Percentiles rank a stretch among this genome's conserved stretches.
Evolutionary conservation across 2,797 vertebrate species (phyloP).

Genomic region (Helarctos malayanus): DNA sequence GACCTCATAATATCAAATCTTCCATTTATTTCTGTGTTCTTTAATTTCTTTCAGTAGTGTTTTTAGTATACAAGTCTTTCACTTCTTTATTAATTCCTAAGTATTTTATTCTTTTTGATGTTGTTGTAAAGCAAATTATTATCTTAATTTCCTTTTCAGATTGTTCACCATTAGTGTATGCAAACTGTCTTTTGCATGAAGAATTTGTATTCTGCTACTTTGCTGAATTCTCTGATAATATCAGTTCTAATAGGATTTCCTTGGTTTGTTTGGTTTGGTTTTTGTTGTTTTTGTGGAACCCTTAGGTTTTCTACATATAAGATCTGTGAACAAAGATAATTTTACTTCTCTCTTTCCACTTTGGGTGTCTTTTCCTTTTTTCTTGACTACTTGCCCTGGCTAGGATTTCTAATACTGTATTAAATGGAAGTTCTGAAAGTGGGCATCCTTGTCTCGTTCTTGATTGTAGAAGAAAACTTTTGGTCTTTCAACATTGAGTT

Average conservation of each 20-base stretch:
- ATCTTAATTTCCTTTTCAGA: not conserved
- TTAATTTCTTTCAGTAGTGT: not conserved
- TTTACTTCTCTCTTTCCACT: not conserved
- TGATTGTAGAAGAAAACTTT: not conserved
- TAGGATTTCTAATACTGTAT: not conserved
- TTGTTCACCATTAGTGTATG: not conserved
- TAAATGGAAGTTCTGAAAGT: not conserved
- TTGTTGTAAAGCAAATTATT: not conserved
- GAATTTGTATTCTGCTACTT: constrained; percentile 5
- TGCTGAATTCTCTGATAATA: not conserved
- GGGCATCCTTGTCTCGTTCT: not conserved
- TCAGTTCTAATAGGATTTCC: not conserved
- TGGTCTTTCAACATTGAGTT: not conserved
- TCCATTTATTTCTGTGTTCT: not conserved
- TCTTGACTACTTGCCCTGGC: not conserved
- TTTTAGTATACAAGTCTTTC: not conserved
- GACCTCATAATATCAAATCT: not conserved
- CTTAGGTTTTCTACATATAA: not conserved
- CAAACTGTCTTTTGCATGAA: not conserved
- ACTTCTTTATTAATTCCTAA: constrained; percentile 4
- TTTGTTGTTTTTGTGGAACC: not conserved
- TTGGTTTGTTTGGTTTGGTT: not conserved
- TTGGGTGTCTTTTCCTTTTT: not conserved
- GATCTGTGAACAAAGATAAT: not conserved
- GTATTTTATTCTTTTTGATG: not conserved